These are phyloP conservation scores for Tetrax tetrax DNA, from an alignment of 2,113 vertebrate genomes.

Conservation along the genomic window DNA sequence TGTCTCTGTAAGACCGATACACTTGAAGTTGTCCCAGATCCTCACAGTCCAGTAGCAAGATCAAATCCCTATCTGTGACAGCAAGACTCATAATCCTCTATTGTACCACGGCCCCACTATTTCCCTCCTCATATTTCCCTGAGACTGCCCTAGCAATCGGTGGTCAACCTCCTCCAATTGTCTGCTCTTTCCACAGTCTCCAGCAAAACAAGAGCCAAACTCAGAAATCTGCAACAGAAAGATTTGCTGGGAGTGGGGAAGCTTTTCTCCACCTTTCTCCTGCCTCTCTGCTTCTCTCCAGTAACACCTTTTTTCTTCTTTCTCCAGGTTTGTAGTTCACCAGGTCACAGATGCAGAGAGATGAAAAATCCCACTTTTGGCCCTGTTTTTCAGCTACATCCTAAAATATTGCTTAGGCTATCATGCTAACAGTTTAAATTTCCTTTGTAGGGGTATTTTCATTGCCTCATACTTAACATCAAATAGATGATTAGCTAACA, in stretches of 20 bases:
- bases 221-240: not conserved
- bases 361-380: not conserved
- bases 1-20: not conserved
- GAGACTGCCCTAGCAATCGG: not conserved
- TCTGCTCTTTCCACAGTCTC: not conserved
- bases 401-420: not conserved
- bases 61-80: fast-evolving
- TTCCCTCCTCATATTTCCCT: not conserved
- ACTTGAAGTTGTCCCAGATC: not conserved
- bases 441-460: not conserved
- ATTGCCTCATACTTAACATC: not conserved
- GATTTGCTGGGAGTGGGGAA: not conserved
- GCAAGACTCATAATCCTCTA: not conserved
- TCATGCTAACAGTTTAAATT: not conserved
- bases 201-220: not conserved
- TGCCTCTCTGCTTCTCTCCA: not conserved
- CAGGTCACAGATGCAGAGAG: not conserved
- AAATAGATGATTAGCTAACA: slow-evolving; percentile 40
- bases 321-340: not conserved
- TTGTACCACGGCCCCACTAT: fast-evolving
- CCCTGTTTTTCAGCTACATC: not conserved
- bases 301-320: not conserved
- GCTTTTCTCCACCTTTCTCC: not conserved
- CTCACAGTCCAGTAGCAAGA: not conserved
- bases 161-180: not conserved